These are phyloP conservation scores for Apantesis nais DNA, from an alignment of 2,888 invertebrate species.

Conservation along the genomic window DNA sequence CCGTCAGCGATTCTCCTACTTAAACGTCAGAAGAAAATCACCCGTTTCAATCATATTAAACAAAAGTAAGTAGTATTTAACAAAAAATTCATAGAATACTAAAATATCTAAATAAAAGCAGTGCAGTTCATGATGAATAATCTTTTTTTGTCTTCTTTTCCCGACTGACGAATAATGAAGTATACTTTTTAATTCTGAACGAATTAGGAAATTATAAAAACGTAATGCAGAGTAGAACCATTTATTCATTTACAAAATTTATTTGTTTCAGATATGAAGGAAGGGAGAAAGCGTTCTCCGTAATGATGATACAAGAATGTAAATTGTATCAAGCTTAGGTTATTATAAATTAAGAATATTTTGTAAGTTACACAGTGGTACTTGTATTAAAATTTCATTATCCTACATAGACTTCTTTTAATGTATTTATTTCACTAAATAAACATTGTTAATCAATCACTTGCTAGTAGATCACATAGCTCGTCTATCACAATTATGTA, in stretches of 20 bases:
- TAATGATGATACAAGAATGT: not conserved
- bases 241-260: not conserved
- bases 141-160: slow-evolving; percentile 80
- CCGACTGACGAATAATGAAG: slow-evolving; percentile 78
- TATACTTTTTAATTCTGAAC: slow-evolving; percentile 39
- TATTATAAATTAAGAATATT: not conserved
- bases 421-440: not conserved
- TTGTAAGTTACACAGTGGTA: not conserved
- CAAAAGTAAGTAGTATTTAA: slow-evolving; percentile 23
- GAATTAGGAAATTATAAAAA: not conserved
- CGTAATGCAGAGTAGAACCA: not conserved
- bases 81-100: not conserved
- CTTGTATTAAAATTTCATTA: not conserved
- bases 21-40: slow-evolving; percentile 16
- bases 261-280: slow-evolving; percentile 49
- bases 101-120: not conserved
- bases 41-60: slow-evolving; percentile 5
- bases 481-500: not conserved
- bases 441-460: not conserved
- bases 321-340: not conserved
- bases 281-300: slow-evolving; percentile 10
- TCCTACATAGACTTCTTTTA: not conserved
- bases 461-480: not conserved
- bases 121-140: slow-evolving; percentile 40
- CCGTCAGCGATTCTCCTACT: slow-evolving; percentile 14